These are phyloP conservation scores for Phymatocera aterrima DNA, from an alignment of 2,888 invertebrate genomes.

Conservation along the genomic window DNA sequence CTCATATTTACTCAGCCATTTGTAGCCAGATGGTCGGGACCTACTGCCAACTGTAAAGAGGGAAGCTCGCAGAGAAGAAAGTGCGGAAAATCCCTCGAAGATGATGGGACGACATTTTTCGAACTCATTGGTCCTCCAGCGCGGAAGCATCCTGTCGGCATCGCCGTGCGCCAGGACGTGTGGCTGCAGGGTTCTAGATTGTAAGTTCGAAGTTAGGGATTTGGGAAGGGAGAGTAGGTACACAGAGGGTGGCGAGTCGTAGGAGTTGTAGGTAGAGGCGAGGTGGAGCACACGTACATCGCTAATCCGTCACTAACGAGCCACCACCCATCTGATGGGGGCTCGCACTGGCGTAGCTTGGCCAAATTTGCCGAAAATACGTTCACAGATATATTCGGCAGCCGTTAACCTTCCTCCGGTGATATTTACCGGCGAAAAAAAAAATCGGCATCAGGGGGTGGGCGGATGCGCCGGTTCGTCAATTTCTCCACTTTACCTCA, in stretches of 20 bases:
- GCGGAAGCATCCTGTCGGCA: no score
- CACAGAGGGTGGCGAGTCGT: constrained; percentile 36
- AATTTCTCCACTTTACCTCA: background rate
- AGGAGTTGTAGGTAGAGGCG: constrained; percentile 49
- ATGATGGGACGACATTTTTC: background rate
- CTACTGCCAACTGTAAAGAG: background rate
- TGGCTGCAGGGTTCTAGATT: constrained; percentile 29
- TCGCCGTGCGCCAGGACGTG: background rate
- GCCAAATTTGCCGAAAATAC: background rate
- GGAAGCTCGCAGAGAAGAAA: background rate
- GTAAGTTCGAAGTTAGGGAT: constrained; percentile 31
- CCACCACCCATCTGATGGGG: constrained; percentile 70
- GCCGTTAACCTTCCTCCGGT: background rate
- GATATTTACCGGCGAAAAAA: background rate
- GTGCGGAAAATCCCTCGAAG: background rate
- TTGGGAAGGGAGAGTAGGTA: constrained; percentile 22
- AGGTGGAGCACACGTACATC: constrained; percentile 74
- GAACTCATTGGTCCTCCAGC: background rate
- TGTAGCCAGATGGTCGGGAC: background rate
- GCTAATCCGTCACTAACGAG: constrained; percentile 78
- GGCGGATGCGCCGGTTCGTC: background rate
- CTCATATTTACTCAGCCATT: background rate
- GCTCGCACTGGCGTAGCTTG: constrained; percentile 60
- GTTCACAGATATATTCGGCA: background rate
- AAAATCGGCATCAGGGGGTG: no score